phyloP scores from a whole-genome alignment of 2,113 vertebrate genomes.

The Halcyon malimbica region DNA sequence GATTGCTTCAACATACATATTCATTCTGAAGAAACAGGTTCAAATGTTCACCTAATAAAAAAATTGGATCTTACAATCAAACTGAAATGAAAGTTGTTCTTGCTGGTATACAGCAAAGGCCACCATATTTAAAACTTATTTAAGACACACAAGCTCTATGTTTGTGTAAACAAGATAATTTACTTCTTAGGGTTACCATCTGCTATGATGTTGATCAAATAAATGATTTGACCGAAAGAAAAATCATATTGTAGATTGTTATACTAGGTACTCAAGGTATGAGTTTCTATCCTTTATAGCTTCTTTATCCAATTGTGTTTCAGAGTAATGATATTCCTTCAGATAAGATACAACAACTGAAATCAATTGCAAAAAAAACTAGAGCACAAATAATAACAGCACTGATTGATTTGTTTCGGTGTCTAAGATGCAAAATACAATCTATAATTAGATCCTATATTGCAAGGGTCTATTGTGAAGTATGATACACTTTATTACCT shows the following conservation, averaged over 20 bases:
- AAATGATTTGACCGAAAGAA: conserved; percentile 75
- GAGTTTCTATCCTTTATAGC: conserved; percentile 74
- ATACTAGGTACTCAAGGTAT: conserved; percentile 77
- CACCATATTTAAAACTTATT: conserved; percentile 54
- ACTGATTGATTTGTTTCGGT: conserved; percentile 49
- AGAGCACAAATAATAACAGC: conserved; percentile 64
- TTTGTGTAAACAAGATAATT: conserved; percentile 54
- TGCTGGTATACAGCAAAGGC: background rate
- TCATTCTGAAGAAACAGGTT: background rate
- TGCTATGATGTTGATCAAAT: conserved; percentile 84
- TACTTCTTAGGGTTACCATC: conserved; percentile 81
- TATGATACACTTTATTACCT: background rate
- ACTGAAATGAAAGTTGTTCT: conserved; percentile 35
- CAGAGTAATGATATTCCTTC: conserved; percentile 78
- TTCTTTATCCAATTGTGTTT: conserved; percentile 83
- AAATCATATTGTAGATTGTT: conserved; percentile 76
- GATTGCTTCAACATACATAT: background rate
- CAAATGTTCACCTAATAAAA: conserved; percentile 22
- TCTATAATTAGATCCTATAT: background rate
- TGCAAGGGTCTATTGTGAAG: background rate
- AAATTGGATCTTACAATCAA: conserved; percentile 4
- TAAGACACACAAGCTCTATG: conserved; percentile 37
- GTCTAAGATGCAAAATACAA: background rate
- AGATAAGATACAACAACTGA: conserved; percentile 65
- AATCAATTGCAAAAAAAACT: conserved; percentile 69